Evolutionary conservation across 1,140 invertebrate genomes (phyloP), one percentile per base, ranked within the genome.

Genomic region (Cherax quadricarinatus): DNA sequence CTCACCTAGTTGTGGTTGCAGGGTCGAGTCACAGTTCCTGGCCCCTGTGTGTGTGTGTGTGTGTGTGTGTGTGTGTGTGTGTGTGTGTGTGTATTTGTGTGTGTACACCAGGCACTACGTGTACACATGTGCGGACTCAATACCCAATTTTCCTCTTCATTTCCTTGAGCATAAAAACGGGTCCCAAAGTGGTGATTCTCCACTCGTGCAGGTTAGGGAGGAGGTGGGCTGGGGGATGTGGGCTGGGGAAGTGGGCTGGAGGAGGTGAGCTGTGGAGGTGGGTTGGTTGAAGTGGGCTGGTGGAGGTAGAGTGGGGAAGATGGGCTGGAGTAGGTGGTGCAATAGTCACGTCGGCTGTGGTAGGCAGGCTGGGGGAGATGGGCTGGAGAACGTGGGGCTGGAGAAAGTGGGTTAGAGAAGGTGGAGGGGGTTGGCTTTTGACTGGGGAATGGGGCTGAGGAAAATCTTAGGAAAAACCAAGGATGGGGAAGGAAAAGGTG

Each of bases 61-160:
- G 5, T 48, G 21, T 78, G 73, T 78, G 66, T 78, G 66, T 78
- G n/a, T 75, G 86, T 87, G 66, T 87, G 5, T 78, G 14, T 16
- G 9, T 51, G 86, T 53, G 49, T 79, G 70, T 57, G 86, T 79
- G 86, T 53, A 18, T 53, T 7, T 24, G 70, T 53, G 70, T 82
- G 75, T 60, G 53, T 60, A 53, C 73, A 75, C 24, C 30, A 5
- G 18, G 16, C 41, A 16, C 41, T 21, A 53, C 66, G n/a, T 53
- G 14, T 48, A 53, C 62, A 73, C 48, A n/a, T 83, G 88, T 82
- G 62, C 48, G 80, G n/a, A 18, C 53, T 53, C 81, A 85, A 83
- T 70, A 83, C 88, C n/a, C 88, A 90, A 90, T 85, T 90, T 90
- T 90, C 88, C 88, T 89, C 88, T 85, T 90, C 88, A 90, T 90